phyloP scores from a whole-genome alignment of 2,888 invertebrate genomes.

The Acleris emargana region DNA sequence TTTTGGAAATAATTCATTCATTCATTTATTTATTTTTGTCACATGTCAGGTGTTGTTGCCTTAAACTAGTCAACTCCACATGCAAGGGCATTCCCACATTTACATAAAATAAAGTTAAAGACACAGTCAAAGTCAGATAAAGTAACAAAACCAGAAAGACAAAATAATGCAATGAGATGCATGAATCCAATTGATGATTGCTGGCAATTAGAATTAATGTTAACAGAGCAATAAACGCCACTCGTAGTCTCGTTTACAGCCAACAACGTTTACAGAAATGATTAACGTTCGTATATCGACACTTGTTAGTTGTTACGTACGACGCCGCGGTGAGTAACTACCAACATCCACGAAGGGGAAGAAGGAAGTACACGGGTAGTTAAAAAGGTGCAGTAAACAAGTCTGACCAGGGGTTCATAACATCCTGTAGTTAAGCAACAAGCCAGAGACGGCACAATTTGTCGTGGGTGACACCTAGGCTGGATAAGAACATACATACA shows the following conservation, averaged over 20 bases:
- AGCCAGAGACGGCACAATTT: neutral
- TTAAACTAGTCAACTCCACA: too few species aligned
- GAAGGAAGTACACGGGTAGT: slow-evolving; percentile 21
- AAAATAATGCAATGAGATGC: too few species aligned
- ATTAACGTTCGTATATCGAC: slow-evolving; percentile 13
- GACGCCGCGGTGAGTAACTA: slow-evolving; percentile 16
- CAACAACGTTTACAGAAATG: neutral
- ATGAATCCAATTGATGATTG: too few species aligned
- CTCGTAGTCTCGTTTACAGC: neutral
- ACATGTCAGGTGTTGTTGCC: too few species aligned
- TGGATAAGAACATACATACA: too few species aligned
- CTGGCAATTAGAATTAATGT: neutral
- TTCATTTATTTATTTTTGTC: too few species aligned
- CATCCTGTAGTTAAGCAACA: slow-evolving; percentile 16
- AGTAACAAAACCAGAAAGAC: too few species aligned
- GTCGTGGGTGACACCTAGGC: neutral
- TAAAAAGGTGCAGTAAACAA: slow-evolving; percentile 10
- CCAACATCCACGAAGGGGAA: slow-evolving; percentile 23
- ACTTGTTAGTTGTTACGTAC: neutral
- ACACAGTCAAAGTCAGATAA: too few species aligned
- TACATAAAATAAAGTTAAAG: too few species aligned
- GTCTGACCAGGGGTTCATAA: slow-evolving; percentile 19
- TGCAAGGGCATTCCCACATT: too few species aligned
- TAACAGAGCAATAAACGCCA: neutral
- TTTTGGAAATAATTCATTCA: too few species aligned